These are phyloP conservation scores for Lepidocyrtinus sp. DNA, from an alignment of 2,888 invertebrate species.

Conservation along the genomic window DNA sequence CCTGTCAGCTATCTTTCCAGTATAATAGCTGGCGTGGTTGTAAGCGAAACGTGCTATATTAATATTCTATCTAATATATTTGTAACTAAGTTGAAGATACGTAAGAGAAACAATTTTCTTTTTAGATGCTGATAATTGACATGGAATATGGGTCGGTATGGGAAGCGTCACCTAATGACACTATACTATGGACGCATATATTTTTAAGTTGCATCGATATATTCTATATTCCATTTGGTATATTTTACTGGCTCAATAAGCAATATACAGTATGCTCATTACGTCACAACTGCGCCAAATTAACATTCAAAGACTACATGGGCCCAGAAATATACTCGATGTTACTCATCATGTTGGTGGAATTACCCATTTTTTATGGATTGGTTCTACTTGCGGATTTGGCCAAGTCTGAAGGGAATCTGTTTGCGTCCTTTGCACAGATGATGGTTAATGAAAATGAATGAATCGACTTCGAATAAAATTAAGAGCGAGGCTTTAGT, in stretches of 20 bases:
- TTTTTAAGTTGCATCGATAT: constrained; percentile 83
- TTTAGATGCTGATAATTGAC: constrained; percentile 64
- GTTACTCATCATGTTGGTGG: constrained; percentile 77
- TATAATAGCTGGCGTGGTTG: constrained; percentile 51
- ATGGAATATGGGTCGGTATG: not conserved
- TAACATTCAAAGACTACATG: constrained; percentile 80
- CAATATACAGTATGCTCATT: constrained; percentile 82
- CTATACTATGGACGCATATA: no score
- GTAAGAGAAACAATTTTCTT: constrained; percentile 15
- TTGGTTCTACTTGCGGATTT: constrained; percentile 79
- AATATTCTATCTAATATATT: constrained; percentile 15
- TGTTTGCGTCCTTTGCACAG: not conserved
- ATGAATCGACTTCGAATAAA: no score
- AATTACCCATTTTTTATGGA: constrained; percentile 80
- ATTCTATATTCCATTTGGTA: constrained; percentile 87
- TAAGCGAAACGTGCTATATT: constrained; percentile 34
- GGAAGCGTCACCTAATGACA: no score
- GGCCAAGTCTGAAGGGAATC: constrained; percentile 79
- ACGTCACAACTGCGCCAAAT: constrained; percentile 77
- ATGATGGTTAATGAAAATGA: no score
- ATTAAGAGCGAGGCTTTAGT: no score
- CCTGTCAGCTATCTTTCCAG: constrained; percentile 84
- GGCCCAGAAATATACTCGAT: constrained; percentile 82
- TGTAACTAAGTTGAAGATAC: no score
- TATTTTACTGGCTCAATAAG: constrained; percentile 85